These are phyloP conservation scores for Dioctria rufipes DNA, from an alignment of 2,888 invertebrate species.

Conservation along the genomic window DNA sequence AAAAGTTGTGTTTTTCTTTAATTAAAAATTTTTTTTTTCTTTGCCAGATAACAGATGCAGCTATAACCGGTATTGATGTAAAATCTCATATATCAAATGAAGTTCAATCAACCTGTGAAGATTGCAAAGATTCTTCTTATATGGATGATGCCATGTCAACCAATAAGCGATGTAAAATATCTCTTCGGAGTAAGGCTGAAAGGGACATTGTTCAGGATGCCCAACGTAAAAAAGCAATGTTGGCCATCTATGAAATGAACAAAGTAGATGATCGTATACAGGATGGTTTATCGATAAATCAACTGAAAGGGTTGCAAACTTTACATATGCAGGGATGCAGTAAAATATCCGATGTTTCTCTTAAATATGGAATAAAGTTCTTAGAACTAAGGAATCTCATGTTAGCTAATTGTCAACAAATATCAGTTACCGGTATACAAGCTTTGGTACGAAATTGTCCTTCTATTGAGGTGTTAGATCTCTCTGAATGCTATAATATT, in stretches of 20 bases:
- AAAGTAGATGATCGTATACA: conserved; percentile 33
- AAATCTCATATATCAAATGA: conserved; percentile 22
- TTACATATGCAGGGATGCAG: conserved; percentile 80
- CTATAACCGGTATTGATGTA: conserved; percentile 76
- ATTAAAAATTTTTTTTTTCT: background rate
- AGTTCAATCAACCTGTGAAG: background rate
- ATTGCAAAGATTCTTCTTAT: background rate
- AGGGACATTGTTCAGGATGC: conserved; percentile 80
- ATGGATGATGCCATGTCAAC: background rate
- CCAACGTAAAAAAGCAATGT: conserved; percentile 76
- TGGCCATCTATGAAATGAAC: conserved; percentile 75
- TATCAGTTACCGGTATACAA: conserved; percentile 78
- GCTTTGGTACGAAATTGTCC: conserved; percentile 78
- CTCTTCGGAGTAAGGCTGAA: conserved; percentile 78
- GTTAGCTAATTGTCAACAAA: conserved; percentile 80
- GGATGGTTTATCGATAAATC: conserved; percentile 71
- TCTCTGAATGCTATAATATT: conserved; percentile 79
- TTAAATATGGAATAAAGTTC: conserved; percentile 79
- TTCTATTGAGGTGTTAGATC: conserved; percentile 78
- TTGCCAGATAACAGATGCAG: conserved; percentile 76
- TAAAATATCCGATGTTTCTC: conserved; percentile 80
- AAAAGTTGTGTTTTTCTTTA: no score
- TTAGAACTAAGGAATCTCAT: conserved; percentile 76
- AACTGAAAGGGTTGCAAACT: conserved; percentile 74
- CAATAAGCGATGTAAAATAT: conserved; percentile 71